Conservation (phyloP, 2,113 vertebrate species). For the Percopsis transmontana region DNA sequence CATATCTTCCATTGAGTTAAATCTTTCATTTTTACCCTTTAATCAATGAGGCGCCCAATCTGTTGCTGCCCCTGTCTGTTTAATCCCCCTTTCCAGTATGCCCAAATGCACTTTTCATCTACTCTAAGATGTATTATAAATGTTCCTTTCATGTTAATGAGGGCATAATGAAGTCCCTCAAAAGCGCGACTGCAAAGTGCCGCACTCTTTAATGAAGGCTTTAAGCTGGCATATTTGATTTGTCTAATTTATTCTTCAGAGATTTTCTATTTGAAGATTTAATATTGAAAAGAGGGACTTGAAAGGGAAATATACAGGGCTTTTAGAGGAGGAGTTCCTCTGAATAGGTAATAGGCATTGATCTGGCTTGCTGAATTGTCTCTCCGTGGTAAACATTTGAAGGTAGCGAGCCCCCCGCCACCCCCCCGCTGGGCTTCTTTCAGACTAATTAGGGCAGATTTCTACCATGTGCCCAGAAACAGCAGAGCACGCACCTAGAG, state of each 20-base stretch:
- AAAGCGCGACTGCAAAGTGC: constrained; percentile 64
- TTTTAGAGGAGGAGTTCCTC: constrained; percentile 56
- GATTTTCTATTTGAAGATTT: constrained; percentile 74
- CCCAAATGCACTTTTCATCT: constrained; percentile 77
- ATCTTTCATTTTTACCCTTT: constrained; percentile 64
- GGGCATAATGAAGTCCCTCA: constrained; percentile 76
- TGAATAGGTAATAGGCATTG: constrained; percentile 68
- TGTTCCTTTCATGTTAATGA: constrained; percentile 81
- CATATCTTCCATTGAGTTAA: constrained; percentile 62
- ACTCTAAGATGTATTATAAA: constrained; percentile 82
- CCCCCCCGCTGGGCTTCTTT: constrained; percentile 39
- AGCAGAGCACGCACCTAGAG: constrained; percentile 19
- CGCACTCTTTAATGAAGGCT: constrained; percentile 71
- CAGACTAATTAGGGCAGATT: constrained; percentile 55
- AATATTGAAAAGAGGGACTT: constrained; percentile 70
- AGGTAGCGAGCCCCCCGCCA: constrained; percentile 27
- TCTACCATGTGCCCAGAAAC: constrained; percentile 31
- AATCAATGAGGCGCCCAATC: constrained; percentile 52
- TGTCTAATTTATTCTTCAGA: constrained; percentile 78
- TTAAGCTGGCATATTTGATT: constrained; percentile 80
- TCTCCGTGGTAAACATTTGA: constrained; percentile 50
- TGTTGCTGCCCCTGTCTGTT: constrained; percentile 25
- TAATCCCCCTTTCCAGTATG: constrained; percentile 47
- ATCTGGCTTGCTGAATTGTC: constrained; percentile 53
- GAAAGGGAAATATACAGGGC: constrained; percentile 64